Evolutionary conservation across 2,888 invertebrate species (phyloP), one percentile per base, ranked within the genome.

Genomic region (Cheilosia scutellata): DNA sequence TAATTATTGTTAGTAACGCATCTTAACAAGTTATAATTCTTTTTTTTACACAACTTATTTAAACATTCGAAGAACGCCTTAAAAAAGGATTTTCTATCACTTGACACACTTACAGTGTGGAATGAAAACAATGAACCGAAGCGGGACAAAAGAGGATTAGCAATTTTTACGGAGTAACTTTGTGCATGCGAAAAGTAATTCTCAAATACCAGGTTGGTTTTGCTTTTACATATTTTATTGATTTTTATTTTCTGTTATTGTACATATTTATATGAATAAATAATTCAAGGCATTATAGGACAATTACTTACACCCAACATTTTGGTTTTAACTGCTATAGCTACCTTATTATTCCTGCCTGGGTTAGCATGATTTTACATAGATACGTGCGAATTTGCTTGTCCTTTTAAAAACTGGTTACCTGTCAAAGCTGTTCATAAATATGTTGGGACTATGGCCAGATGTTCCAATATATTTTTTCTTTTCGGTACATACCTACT

Each of bases 21-120:
- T 27, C 51, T 11, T 51, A 4, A 49, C 27, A 27, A 51, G 27
- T 33, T 7, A 37, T 62, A 53, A 37, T 51, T 29, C 37, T 4
- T 29, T 25, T 27, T 40, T 4, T 25, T 53, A 16, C 47, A 51
- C 49, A 13, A 29, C 6, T 27, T 37, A 49, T 33, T 27, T 1
- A 33, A 37, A 65, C 40, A 53, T 44, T 6, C 16, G 44, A 29
- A 37, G 33, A 29, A 37, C 7, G 13, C 4, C 6, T 37, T 57
- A 37, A 47, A 62, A 20, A 42, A 63, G 58, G 70, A 60, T 60
- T 65, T 60, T 51, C 65, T 57, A 37, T 74, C 66, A 62, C 44
- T 83, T 78, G 83, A 74, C 72, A 83, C 78, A 83, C 62, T 63
- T 82, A 53, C 44, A 53, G 74, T 83, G 76, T 40, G 65, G 60